Conservation (phyloP, 2,888 invertebrate genomes). For the Therioaphis trifolii region DNA sequence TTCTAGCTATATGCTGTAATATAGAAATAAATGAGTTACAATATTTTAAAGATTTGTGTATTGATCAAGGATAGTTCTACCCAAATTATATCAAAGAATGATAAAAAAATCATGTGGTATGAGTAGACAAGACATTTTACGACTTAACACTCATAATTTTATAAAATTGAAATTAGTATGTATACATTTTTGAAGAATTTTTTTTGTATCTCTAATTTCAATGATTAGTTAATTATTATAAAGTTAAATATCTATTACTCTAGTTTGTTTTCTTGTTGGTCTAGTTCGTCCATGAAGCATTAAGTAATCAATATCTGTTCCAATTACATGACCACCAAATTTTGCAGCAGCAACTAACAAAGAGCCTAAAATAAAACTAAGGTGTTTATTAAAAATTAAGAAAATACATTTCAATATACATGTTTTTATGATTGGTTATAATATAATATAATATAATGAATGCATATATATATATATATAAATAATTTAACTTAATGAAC, state of each 20-base stretch:
- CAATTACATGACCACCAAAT: conserved; percentile 87
- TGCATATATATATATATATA: no score
- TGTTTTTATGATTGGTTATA: no score
- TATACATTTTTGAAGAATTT: no score
- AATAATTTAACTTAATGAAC: background rate
- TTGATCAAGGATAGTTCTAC: background rate
- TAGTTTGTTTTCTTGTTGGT: conserved; percentile 75
- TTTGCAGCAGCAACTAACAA: conserved; percentile 88
- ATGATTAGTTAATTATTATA: no score
- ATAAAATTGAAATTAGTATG: no score
- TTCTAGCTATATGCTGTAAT: conserved; percentile 66
- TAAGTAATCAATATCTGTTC: conserved; percentile 93
- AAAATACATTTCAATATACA: no score
- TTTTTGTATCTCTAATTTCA: no score
- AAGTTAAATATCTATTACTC: conserved; percentile 66
- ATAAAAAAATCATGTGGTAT: no score
- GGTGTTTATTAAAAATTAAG: background rate
- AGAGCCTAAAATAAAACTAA: conserved; percentile 71
- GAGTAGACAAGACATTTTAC: background rate
- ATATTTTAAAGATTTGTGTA: background rate
- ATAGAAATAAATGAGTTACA: background rate
- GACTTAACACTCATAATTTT: no score
- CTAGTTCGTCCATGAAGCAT: conserved; percentile 89
- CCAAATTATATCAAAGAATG: no score
- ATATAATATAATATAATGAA: no score